A percentile compares a stretch with the other conserved stretches of the same genome.
Conservation (phyloP, 2,888 invertebrate genomes). For the Trypoxylon attenuatum region DNA sequence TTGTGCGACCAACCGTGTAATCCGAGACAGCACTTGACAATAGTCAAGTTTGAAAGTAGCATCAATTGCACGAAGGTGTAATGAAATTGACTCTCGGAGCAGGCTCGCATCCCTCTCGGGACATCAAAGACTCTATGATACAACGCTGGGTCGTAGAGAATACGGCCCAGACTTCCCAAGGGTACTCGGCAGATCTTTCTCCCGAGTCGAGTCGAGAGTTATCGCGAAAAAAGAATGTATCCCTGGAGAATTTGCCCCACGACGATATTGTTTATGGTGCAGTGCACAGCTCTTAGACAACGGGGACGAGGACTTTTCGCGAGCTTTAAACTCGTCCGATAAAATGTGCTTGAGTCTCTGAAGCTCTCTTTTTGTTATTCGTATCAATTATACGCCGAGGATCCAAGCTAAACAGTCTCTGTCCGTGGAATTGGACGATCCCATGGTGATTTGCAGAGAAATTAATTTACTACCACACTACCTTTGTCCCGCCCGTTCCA, state of each 20-base stretch:
- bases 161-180: constrained; percentile 18
- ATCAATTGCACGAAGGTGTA: constrained; percentile 22
- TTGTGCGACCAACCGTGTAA: background rate
- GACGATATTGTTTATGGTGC: background rate
- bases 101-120: constrained; percentile 29
- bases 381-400: background rate
- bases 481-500: background rate
- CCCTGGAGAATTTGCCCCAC: background rate
- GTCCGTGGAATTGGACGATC: background rate
- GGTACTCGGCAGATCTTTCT: constrained; percentile 19
- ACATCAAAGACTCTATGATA: constrained; percentile 18
- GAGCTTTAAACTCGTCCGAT: too few relatives aligned
- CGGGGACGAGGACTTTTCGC: too few relatives aligned
- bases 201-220: constrained; percentile 27
- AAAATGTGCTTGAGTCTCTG: too few relatives aligned
- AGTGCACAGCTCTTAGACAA: background rate
- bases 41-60: constrained; percentile 9
- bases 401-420: too few relatives aligned
- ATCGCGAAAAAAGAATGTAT: constrained; percentile 11
- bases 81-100: constrained; percentile 36
- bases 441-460: constrained; percentile 17
- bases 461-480: constrained; percentile 13
- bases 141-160: constrained; percentile 15
- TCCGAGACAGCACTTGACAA: constrained; percentile 1
- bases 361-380: too few relatives aligned